A percentile compares a stretch with the other conserved stretches of the same genome.
These are phyloP conservation scores for Lasioglossum villosulum DNA, from an alignment of 2,888 invertebrate genomes.

Conservation along the genomic window DNA sequence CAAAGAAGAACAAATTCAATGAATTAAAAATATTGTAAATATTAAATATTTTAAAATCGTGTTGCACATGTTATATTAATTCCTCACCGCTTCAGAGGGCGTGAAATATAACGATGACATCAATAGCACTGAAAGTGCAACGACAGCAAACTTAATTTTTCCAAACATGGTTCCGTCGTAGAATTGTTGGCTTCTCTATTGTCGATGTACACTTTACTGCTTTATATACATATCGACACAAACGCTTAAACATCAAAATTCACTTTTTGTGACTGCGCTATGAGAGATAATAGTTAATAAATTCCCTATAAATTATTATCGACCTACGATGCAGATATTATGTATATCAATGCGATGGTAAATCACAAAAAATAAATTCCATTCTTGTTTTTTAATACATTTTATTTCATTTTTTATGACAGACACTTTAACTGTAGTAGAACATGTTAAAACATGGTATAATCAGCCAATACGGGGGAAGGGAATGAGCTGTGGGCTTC, in stretches of 20 bases:
- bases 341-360: too few species aligned
- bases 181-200: neutral
- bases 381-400: neutral
- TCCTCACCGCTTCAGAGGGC: neutral
- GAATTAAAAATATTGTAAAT: neutral
- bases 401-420: neutral
- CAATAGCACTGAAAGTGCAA: neutral
- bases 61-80: neutral
- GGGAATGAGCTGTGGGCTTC: neutral
- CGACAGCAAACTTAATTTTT: neutral
- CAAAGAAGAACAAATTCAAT: neutral
- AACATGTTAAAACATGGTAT: neutral
- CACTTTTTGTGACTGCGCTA: neutral
- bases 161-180: neutral
- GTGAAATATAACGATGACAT: neutral
- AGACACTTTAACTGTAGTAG: neutral
- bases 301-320: neutral
- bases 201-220: neutral
- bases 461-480: neutral
- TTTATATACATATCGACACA: neutral
- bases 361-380: neutral
- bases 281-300: neutral
- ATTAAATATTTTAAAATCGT: neutral
- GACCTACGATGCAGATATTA: too few species aligned
- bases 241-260: neutral